Base-by-base conservation (phyloP, 2,113 vertebrate species). In the Eretmochelys imbricata region DNA sequence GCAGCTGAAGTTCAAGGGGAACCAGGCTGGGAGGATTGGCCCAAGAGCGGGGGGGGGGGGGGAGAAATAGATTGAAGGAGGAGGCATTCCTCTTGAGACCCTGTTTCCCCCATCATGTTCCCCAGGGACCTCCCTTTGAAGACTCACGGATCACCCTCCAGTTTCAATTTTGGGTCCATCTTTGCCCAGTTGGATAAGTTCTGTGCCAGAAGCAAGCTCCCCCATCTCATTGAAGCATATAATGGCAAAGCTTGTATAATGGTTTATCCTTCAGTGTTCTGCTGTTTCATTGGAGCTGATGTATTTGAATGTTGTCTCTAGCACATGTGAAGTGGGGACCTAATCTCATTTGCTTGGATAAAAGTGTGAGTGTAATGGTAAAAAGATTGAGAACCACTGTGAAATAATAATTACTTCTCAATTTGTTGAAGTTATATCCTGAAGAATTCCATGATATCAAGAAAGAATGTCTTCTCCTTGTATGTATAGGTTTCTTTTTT, bases 61-160 rank as follows among this genome's bases (percentile, higher is more conserved):
- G 24, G 80, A 4, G 38, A 42, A 38, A 0, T 3, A 6, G 2
- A 14, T 46, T 51, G 0, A 80, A 22, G 35, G 20, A 76, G 25
- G 4, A 50, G 14, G 11, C 24, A 10, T n/a, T 76, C 38, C 62
- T 8, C 31, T 69, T 69, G 62, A 69, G 16, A 31, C 35, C 11
- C 38, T 76, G 6, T 76, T 75, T 46, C 5, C 38, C 11, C 38
- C 38, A 75, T 38, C 19, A 25, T 46, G 38, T 76, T 46, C 72
- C 72, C 20, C 31, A n/a, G 31, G 35, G 29, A n/a, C 14, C 29
- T n/a, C 35, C 31, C 62, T n/a, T 35, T n/a, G 31, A 69, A 69
- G 62, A n/a, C 7, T 65, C 59, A 62, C 29, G 35, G 59, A n/a
- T 65, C 62, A 17, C 31, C n/a, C 62, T 69, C 35, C 62, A 69